phyloP scores from a whole-genome alignment of 2,113 vertebrate species.

The Lepus timidus region DNA sequence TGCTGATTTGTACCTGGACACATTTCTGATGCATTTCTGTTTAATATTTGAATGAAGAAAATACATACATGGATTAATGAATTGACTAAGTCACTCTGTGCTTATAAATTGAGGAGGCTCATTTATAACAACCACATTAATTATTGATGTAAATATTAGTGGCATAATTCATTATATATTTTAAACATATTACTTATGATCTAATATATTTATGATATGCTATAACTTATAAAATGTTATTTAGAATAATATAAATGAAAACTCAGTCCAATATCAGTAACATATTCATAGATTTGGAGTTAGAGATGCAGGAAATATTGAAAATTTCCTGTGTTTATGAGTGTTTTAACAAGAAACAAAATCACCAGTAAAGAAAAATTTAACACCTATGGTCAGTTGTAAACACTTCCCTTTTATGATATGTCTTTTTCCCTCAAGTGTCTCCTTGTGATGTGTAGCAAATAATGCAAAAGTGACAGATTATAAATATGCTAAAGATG shows the following conservation, averaged over 20 bases:
- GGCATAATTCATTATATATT: neutral
- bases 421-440: slow-evolving; percentile 63
- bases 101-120: neutral
- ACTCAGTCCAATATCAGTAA: neutral
- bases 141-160: slow-evolving; percentile 18
- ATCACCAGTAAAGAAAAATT: slow-evolving; percentile 68
- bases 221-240: slow-evolving; percentile 32
- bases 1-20: neutral
- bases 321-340: slow-evolving; percentile 17
- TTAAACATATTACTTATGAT: neutral
- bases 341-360: slow-evolving; percentile 65
- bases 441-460: slow-evolving; percentile 70
- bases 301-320: slow-evolving; percentile 39
- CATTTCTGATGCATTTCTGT: slow-evolving; percentile 1
- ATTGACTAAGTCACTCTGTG: slow-evolving; percentile 9
- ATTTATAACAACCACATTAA: neutral
- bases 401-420: slow-evolving; percentile 70
- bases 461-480: slow-evolving; percentile 65
- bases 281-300: neutral
- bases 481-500: slow-evolving; percentile 62
- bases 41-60: slow-evolving; percentile 28
- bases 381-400: slow-evolving; percentile 74
- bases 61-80: neutral
- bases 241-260: slow-evolving; percentile 54
- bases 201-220: neutral